Conservation (phyloP, 2,113 vertebrate species). For the Anhinga anhinga region DNA sequence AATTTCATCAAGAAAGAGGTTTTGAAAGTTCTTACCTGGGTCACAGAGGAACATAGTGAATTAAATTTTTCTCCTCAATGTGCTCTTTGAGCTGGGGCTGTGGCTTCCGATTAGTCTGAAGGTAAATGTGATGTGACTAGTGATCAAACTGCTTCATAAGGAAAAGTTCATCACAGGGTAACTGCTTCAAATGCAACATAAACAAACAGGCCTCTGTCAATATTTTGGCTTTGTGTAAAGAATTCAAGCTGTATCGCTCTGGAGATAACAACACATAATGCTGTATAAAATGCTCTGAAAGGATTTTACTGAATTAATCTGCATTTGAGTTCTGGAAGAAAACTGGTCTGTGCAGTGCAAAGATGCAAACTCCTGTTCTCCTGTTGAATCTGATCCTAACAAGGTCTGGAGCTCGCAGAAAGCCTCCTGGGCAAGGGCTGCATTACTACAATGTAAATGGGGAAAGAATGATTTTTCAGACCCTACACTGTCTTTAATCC, state of each 20-base stretch:
- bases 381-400: not conserved
- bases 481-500: not conserved
- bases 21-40: not conserved
- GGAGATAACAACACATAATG: slow-evolving; percentile 4
- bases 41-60: not conserved
- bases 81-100: not conserved
- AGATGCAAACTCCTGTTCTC: not conserved
- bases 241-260: not conserved
- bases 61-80: not conserved
- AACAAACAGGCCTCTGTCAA: slow-evolving; percentile 13
- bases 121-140: not conserved
- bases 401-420: not conserved
- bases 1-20: not conserved
- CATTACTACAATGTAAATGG: not conserved
- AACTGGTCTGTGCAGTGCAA: not conserved
- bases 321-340: not conserved
- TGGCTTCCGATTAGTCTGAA: not conserved
- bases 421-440: not conserved
- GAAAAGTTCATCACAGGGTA: not conserved
- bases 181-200: slow-evolving; percentile 43
- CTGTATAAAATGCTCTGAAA: not conserved
- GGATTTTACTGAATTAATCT: not conserved
- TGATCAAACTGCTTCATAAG: not conserved
- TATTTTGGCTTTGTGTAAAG: slow-evolving; percentile 19
- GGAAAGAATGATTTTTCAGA: not conserved